Percentiles rank a stretch among this genome's conserved stretches.
Conservation (phyloP, 2,888 invertebrate species). For the Malacosoma neustria region DNA sequence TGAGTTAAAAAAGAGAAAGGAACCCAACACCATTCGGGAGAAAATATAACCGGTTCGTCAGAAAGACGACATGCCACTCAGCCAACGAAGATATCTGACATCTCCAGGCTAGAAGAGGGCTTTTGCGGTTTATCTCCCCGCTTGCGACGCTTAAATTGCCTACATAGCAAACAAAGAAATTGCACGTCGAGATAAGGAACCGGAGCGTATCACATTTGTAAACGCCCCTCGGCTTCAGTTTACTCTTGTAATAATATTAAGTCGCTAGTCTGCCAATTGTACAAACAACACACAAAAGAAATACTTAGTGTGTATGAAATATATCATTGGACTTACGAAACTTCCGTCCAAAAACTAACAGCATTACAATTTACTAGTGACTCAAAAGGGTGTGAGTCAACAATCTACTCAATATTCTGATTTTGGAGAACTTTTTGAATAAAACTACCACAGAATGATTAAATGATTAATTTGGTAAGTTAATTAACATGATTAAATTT, state of each 20-base stretch:
- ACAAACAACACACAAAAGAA: conserved; percentile 11
- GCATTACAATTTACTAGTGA: background rate
- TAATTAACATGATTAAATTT: too few relatives aligned
- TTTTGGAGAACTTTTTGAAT: too few relatives aligned
- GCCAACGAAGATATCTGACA: conserved; percentile 44
- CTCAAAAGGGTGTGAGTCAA: background rate
- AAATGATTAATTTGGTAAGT: too few relatives aligned
- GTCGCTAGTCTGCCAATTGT: conserved; percentile 15
- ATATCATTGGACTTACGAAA: background rate
- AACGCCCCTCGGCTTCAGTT: conserved; percentile 14
- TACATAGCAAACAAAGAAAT: conserved; percentile 64
- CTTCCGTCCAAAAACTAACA: background rate
- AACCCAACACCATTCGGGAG: conserved; percentile 17
- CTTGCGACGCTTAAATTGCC: conserved; percentile 44
- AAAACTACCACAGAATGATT: too few relatives aligned
- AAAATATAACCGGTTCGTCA: conserved; percentile 32
- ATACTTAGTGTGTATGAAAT: too few relatives aligned
- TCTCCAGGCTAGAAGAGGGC: conserved; percentile 35
- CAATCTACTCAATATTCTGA: too few relatives aligned
- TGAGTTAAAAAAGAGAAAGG: too few relatives aligned
- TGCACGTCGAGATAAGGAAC: conserved; percentile 51
- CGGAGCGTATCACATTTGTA: conserved; percentile 41
- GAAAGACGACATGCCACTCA: conserved; percentile 24
- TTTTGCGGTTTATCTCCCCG: conserved; percentile 48
- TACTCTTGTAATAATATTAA: conserved; percentile 17